Evolutionary conservation across 2,888 invertebrate genomes (phyloP).

Genomic region (Anthophora plumipes): DNA sequence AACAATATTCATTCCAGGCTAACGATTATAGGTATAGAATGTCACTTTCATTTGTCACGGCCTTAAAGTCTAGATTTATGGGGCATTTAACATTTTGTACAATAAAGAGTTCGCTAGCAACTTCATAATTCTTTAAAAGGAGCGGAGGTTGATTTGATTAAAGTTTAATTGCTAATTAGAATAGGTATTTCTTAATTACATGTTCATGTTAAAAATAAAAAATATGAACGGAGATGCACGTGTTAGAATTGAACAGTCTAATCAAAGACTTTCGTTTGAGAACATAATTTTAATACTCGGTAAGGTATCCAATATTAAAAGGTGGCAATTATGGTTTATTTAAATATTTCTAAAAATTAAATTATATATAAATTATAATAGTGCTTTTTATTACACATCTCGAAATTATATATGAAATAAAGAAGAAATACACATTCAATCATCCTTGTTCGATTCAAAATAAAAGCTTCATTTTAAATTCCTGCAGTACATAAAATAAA

Average conservation of each 20-base stretch:
- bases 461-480: too few relatives aligned
- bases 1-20: constrained; percentile 27
- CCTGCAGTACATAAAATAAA: neutral
- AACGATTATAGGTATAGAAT: constrained; percentile 29
- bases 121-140: neutral
- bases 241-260: neutral
- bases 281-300: neutral
- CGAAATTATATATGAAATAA: too few relatives aligned
- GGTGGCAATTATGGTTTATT: too few relatives aligned
- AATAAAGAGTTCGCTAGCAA: neutral
- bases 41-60: constrained; percentile 31
- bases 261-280: too few relatives aligned
- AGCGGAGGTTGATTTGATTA: neutral
- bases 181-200: neutral
- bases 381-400: too few relatives aligned
- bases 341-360: too few relatives aligned
- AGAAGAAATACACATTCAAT: too few relatives aligned
- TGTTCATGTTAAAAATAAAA: neutral
- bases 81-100: neutral
- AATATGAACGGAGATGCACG: neutral
- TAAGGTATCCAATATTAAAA: neutral
- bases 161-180: neutral
- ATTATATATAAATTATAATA: too few relatives aligned
- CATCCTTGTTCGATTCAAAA: too few relatives aligned
- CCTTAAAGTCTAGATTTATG: constrained; percentile 1